phyloP scores from a whole-genome alignment of 2,888 invertebrate genomes.

The Zeuzera pyrina region DNA sequence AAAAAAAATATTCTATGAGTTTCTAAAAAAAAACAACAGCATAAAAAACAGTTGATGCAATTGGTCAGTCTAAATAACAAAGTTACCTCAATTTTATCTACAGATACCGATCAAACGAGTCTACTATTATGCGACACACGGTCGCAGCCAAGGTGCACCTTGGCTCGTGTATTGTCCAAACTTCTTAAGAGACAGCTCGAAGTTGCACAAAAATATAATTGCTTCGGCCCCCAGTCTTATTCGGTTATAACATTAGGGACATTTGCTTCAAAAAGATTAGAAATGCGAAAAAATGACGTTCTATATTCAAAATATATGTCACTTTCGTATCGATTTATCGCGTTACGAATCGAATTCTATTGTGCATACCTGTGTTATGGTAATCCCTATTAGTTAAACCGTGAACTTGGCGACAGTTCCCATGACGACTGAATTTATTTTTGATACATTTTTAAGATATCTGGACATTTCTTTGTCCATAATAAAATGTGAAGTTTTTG shows the following conservation, averaged over 20 bases:
- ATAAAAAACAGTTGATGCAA: neutral
- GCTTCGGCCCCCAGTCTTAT: constrained; percentile 52
- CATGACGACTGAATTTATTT: constrained; percentile 57
- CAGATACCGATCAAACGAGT: constrained; percentile 30
- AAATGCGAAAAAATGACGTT: constrained; percentile 39
- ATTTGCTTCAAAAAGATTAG: constrained; percentile 26
- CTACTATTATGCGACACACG: constrained; percentile 42
- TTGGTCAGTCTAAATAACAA: neutral
- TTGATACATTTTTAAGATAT: constrained; percentile 45
- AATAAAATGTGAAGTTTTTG: constrained; percentile 41
- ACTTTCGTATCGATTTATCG: constrained; percentile 62
- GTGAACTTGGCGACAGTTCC: constrained; percentile 61
- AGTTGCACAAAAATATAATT: constrained; percentile 59
- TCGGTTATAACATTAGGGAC: constrained; percentile 19
- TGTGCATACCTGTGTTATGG: constrained; percentile 25
- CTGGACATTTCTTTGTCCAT: constrained; percentile 42
- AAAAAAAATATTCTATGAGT: neutral
- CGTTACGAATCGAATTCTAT: constrained; percentile 42
- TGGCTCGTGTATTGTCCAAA: constrained; percentile 41
- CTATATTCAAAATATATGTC: constrained; percentile 68
- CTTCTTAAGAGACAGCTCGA: constrained; percentile 39
- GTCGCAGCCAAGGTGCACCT: constrained; percentile 42
- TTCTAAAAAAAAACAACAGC: neutral
- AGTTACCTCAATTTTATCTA: constrained; percentile 12
- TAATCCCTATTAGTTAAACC: constrained; percentile 58